Evolutionary conservation across 2,888 invertebrate species (phyloP).

Genomic region (Ypsolopha scabrella): DNA sequence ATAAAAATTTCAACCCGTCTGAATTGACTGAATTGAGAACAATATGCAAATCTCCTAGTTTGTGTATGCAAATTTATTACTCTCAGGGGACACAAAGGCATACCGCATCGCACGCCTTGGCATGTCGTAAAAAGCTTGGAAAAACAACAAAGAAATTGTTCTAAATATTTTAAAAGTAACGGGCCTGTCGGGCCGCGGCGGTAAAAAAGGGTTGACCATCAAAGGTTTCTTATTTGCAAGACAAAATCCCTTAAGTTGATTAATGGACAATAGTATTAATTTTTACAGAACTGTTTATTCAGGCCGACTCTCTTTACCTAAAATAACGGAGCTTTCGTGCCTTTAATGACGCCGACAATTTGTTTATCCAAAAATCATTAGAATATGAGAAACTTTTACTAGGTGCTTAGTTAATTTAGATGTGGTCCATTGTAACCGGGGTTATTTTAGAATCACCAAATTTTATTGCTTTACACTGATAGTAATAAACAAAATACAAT

Average conservation of each 20-base stretch:
- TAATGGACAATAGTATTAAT: slow-evolving; percentile 56
- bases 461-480: too few species aligned
- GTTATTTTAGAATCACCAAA: too few species aligned
- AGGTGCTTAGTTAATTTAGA: background rate
- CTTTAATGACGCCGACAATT: background rate
- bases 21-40: slow-evolving; percentile 30
- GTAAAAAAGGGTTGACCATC: slow-evolving; percentile 54
- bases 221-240: slow-evolving; percentile 29
- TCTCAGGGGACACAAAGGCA: slow-evolving; percentile 33
- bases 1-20: slow-evolving; percentile 37
- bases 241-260: slow-evolving; percentile 52
- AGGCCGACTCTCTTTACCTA: slow-evolving; percentile 17
- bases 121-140: slow-evolving; percentile 52
- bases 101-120: slow-evolving; percentile 31
- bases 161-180: slow-evolving; percentile 47
- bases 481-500: too few species aligned
- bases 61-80: slow-evolving; percentile 58
- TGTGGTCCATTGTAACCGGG: background rate
- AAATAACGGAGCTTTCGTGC: slow-evolving; percentile 16
- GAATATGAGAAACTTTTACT: background rate
- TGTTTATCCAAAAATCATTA: background rate
- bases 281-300: slow-evolving; percentile 37
- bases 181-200: slow-evolving; percentile 25
- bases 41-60: slow-evolving; percentile 51
- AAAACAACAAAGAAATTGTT: slow-evolving; percentile 45